phyloP scores from a whole-genome alignment of 1,140 invertebrate species.

The Nautilus pompilius region DNA sequence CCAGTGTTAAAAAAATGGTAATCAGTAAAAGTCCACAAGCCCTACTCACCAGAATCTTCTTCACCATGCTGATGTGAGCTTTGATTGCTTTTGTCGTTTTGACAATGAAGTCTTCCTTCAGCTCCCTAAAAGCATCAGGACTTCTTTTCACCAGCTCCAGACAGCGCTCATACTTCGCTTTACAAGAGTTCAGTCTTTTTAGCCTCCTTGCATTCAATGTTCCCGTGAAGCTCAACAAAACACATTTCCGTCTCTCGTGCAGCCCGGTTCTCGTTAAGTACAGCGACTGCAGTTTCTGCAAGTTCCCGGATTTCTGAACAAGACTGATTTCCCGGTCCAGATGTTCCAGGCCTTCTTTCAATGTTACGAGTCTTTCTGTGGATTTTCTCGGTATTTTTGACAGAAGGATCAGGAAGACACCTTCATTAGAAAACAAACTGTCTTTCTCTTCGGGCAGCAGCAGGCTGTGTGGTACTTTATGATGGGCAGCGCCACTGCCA shows the following conservation, averaged over 20 bases:
- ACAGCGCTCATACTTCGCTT: not conserved
- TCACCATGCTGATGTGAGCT: not conserved
- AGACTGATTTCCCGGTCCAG: not conserved
- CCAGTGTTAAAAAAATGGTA: no score
- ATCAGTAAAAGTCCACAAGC: no score
- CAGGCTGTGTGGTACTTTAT: not conserved
- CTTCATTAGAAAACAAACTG: not conserved
- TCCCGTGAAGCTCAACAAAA: not conserved
- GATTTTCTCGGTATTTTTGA: not conserved
- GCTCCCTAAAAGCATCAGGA: not conserved
- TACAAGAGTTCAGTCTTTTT: not conserved
- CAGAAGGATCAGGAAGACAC: not conserved
- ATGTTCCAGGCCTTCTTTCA: not conserved
- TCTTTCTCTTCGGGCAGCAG: constrained; percentile 1
- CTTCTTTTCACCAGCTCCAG: not conserved
- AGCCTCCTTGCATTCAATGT: not conserved
- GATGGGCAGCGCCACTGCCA: not conserved
- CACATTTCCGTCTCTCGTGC: not conserved
- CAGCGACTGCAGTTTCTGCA: not conserved
- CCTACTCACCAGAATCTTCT: not conserved
- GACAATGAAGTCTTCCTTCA: not conserved
- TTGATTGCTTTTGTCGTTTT: not conserved
- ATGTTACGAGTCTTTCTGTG: not conserved
- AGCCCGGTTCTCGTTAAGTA: not conserved
- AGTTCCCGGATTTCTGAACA: not conserved